Conservation (phyloP, 1,140 invertebrate species). For the Gonioctena quinquepunctata region DNA sequence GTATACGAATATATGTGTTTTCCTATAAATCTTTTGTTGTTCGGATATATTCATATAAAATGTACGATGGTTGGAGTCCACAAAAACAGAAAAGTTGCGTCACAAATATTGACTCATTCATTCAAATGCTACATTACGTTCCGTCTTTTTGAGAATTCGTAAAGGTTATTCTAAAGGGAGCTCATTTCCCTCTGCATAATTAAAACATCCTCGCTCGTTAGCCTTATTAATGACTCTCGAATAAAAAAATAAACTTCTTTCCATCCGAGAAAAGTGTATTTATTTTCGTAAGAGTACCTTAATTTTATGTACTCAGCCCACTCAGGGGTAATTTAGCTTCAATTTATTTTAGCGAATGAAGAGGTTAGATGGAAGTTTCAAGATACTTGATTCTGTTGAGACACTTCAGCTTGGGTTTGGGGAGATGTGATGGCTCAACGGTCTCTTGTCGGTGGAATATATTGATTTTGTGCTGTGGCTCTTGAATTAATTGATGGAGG, state of each 20-base stretch:
- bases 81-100: no score
- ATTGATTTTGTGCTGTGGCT: background rate
- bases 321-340: slow-evolving; percentile 15
- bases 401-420: slow-evolving; percentile 22
- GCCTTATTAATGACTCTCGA: slow-evolving; percentile 36
- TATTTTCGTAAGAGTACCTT: slow-evolving; percentile 24
- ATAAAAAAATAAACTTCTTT: slow-evolving; percentile 26
- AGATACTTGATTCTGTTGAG: no score
- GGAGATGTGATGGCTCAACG: background rate
- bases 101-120: no score
- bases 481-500: background rate
- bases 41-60: no score
- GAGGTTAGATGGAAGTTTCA: no score
- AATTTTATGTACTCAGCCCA: slow-evolving; percentile 30
- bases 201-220: slow-evolving; percentile 38
- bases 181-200: slow-evolving; percentile 28
- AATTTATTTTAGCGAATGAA: slow-evolving; percentile 43
- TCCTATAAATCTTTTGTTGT: no score
- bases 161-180: no score
- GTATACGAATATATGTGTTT: no score
- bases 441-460: background rate
- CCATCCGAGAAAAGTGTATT: slow-evolving; percentile 22
- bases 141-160: no score
- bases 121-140: no score
- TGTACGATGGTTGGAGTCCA: no score